Conservation (phyloP, 2,797 vertebrate genomes). For the Aythya fuligula region DNA sequence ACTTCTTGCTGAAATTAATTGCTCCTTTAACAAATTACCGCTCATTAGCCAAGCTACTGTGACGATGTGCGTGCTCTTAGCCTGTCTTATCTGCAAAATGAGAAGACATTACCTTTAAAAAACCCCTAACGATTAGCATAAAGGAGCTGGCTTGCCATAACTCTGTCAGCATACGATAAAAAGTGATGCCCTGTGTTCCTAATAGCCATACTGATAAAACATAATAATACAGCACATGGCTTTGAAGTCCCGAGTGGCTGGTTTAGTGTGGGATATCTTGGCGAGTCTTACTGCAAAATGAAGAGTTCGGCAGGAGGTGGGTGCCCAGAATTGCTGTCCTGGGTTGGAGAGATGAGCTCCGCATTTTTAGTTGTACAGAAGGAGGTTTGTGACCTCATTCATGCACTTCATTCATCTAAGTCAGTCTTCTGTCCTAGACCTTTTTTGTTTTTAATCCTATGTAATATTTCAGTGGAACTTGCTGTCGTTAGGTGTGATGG, state of each 20-base stretch:
- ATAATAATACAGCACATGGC: background rate
- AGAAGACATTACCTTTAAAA: background rate
- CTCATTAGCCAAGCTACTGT: background rate
- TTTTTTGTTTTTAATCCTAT: background rate
- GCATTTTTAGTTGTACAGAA: background rate
- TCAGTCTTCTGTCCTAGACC: background rate
- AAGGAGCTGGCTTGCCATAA: background rate
- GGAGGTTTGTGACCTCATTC: background rate
- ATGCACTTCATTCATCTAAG: background rate
- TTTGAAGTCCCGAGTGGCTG: background rate
- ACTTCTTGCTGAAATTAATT: constrained; percentile 8
- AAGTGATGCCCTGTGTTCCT: background rate
- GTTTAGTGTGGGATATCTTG: background rate
- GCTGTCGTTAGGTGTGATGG: background rate
- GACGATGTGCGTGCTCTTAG: background rate
- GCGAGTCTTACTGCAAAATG: background rate
- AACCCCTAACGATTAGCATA: background rate
- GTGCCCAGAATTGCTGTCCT: background rate
- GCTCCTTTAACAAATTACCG: background rate
- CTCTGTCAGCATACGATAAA: background rate
- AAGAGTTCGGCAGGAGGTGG: background rate
- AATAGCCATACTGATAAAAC: background rate
- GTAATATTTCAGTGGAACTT: background rate
- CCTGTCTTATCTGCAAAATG: background rate
- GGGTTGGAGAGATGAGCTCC: background rate